Conservation (phyloP, 1,140 invertebrate species). For the Geopemphigus sp. region DNA sequence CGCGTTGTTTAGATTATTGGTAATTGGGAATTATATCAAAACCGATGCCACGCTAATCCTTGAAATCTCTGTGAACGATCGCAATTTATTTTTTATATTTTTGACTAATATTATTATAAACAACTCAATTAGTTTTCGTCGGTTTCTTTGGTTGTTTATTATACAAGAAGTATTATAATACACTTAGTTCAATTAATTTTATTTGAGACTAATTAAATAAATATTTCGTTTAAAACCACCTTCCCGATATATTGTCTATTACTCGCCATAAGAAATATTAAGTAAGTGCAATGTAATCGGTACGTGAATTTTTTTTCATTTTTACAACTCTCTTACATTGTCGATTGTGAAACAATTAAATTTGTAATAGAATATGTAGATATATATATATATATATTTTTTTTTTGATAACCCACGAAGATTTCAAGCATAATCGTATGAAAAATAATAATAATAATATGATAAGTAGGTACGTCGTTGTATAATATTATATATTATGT, state of each 20-base stretch:
- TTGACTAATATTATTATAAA: background rate
- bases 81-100: background rate
- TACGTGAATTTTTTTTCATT: too few species aligned
- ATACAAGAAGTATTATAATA: background rate
- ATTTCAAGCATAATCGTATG: too few species aligned
- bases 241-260: too few species aligned
- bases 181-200: background rate
- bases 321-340: too few species aligned
- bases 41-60: background rate
- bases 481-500: background rate
- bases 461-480: too few species aligned
- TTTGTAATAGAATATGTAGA: too few species aligned
- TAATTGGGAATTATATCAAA: background rate
- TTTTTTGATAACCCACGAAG: too few species aligned
- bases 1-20: background rate
- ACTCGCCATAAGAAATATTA: too few species aligned
- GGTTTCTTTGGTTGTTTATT: background rate
- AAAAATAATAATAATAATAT: too few species aligned
- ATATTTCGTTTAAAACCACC: background rate
- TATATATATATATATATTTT: too few species aligned
- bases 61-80: background rate
- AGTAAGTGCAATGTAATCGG: too few species aligned
- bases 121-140: background rate
- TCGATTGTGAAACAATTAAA: too few species aligned
- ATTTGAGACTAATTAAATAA: background rate